Evolutionary conservation across 2,797 vertebrate species (phyloP), one percentile per base, ranked within the genome.

Genomic region (Eulemur rubriventer): DNA sequence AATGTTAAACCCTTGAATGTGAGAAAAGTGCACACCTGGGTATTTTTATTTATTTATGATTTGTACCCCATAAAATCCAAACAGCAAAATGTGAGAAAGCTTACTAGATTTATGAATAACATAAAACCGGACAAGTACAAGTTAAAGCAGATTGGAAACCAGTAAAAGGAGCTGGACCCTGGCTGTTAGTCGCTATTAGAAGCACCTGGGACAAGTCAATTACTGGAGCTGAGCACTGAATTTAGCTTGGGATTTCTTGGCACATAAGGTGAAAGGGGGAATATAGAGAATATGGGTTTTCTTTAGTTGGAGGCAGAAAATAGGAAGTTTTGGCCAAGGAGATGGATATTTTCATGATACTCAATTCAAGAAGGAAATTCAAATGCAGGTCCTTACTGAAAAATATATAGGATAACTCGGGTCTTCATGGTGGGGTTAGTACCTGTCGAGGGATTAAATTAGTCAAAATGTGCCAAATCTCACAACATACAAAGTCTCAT

Each of bases 221-320:
- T 87, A 72, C 72, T 85, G 2, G 13, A 69, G 79, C 43, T 24
- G 28, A 89, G 46, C n/a, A 3, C 52, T 67, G 86, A 78, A 55
- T 93, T 70, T 72, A 85, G 35, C 94, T 92, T 97, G 80, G 78
- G 63, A 65, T 84, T 87, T 96, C 57, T 92, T 92, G 94, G 94
- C 93, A 72, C 2, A 7, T 38, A 69, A 87, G 20, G 33, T 52
- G 13, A 70, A 86, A 78, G 30, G 35, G 70, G 6, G 16, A 61
- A 72, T 76, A 7, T 41, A 76, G 84, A 93, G 26, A 78, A 43
- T 63, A 69, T 55, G 20, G 17, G 6, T 82, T 88, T 69, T 93
- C 73, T 94, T 72, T 65, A 85, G 85, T 59, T 82, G 35, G 81
- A 78, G 80, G 61, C 61, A 57, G 52, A 52, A 93, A 70, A 84